Evolutionary conservation across 2,888 invertebrate genomes (phyloP), one percentile per base, ranked within the genome.

Genomic region (Nomada fabriciana): DNA sequence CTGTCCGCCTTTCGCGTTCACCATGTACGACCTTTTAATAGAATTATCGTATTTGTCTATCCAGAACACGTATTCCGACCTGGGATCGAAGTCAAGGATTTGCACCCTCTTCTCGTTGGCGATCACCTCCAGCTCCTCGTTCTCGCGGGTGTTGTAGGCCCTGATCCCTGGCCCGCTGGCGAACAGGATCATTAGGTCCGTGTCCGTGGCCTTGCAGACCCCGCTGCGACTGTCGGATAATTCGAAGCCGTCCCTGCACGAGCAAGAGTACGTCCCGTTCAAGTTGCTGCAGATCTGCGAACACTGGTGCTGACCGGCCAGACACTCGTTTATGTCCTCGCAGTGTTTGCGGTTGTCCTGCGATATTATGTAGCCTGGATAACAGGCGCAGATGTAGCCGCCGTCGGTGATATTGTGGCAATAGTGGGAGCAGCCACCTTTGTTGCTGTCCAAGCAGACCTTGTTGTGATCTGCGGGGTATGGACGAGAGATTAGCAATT

Each of bases 281-380:
- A 98, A 94, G 94, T 99, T 99, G 73, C 95, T 95, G 92, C 99
- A 99, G 53, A 97, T 94, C 91, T 99, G 99, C 1, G 99, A 98
- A 94, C 99, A 99, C 83, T 97, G 97, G 94, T 98, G 98, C 36
- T 95, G 95, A 76, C 97, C 97, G 25, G 96, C 95, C 0, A 95
- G 95, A 92, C 99, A 99, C 94, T 99, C 99, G 94, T 99, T 97
- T 20, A 98, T 96, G 93, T 99, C 99, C 84, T 96, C 94, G 92
- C 98, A 98, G 83, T 96, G 96, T 94, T 98, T 98, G 82, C 96
- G 96, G 93, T 98, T 98, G 4, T 95, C 96, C 57, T 96, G 95
- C 1, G 97, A 96, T 79, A 97, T 97, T 89, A 98, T 97, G 94
- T 97, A 98, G 42, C 98, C 98, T 18, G 96, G 95, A 94, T 96